Conservation (phyloP, 2,888 invertebrate genomes). For the Dorcus hopei region DNA sequence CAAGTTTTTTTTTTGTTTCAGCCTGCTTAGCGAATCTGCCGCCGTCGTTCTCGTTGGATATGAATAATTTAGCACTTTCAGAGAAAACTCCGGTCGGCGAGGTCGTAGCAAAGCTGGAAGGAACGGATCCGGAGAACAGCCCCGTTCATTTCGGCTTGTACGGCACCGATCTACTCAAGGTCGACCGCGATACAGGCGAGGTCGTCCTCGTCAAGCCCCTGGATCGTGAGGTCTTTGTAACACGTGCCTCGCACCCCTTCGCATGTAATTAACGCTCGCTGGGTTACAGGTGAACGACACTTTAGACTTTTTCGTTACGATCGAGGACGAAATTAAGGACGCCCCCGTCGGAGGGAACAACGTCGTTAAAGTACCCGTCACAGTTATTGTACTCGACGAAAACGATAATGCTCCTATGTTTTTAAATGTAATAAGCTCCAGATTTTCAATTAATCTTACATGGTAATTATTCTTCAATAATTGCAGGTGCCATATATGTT, state of each 20-base stretch:
- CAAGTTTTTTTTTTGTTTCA: conserved; percentile 33
- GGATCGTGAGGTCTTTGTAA: conserved; percentile 69
- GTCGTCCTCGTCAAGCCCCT: conserved; percentile 75
- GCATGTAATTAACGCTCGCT: conserved; percentile 14
- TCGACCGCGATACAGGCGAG: conserved; percentile 73
- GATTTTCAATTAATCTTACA: neutral
- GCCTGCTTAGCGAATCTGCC: conserved; percentile 59
- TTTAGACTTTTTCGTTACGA: conserved; percentile 74
- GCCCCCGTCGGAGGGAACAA: conserved; percentile 62
- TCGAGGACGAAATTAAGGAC: conserved; percentile 69
- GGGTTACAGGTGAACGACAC: conserved; percentile 69
- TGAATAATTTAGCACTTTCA: conserved; percentile 72
- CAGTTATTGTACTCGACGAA: conserved; percentile 81
- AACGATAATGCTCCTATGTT: conserved; percentile 85
- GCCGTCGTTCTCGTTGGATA: conserved; percentile 70
- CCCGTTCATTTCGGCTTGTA: conserved; percentile 68
- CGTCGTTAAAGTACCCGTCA: conserved; percentile 71
- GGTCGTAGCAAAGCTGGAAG: conserved; percentile 73
- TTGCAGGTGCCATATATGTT: conserved; percentile 66
- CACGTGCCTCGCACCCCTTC: neutral
- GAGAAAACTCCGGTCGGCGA: conserved; percentile 79
- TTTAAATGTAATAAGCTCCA: conserved; percentile 59
- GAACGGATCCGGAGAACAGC: conserved; percentile 78
- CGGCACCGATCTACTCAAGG: conserved; percentile 78
- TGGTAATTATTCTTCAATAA: neutral